Conservation (phyloP, 2,113 vertebrate genomes). For the Charadrius vociferus region DNA sequence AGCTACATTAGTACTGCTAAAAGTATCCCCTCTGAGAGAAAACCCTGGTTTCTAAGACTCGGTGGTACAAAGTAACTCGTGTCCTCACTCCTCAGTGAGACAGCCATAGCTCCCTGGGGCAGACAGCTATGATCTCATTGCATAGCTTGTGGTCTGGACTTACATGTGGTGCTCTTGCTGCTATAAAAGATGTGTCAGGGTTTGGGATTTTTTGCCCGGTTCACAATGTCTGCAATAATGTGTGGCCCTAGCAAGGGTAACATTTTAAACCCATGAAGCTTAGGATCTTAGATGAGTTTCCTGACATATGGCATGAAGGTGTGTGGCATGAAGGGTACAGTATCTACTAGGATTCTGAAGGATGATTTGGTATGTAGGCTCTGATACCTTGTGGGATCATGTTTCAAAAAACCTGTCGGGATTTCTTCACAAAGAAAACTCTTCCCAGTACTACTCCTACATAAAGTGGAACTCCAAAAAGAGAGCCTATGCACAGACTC, state of each 20-base stretch:
- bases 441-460: background rate
- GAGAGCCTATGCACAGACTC: background rate
- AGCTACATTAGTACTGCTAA: background rate
- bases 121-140: background rate
- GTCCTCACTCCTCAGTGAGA: background rate
- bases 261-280: background rate
- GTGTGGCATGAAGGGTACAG: background rate
- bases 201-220: background rate
- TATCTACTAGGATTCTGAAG: background rate
- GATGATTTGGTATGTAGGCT: background rate
- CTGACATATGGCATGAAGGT: background rate
- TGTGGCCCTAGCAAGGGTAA: background rate
- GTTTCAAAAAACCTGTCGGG: background rate
- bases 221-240: background rate
- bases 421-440: background rate
- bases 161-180: background rate
- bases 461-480: background rate
- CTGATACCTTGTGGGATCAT: background rate
- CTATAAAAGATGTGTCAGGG: background rate
- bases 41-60: background rate
- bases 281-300: background rate
- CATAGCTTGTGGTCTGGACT: background rate
- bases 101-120: background rate
- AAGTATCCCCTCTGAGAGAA: background rate
- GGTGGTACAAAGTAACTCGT: background rate